These are phyloP conservation scores for Cheiracanthium punctorium DNA, from an alignment of 2,888 invertebrate species.

Conservation along the genomic window DNA sequence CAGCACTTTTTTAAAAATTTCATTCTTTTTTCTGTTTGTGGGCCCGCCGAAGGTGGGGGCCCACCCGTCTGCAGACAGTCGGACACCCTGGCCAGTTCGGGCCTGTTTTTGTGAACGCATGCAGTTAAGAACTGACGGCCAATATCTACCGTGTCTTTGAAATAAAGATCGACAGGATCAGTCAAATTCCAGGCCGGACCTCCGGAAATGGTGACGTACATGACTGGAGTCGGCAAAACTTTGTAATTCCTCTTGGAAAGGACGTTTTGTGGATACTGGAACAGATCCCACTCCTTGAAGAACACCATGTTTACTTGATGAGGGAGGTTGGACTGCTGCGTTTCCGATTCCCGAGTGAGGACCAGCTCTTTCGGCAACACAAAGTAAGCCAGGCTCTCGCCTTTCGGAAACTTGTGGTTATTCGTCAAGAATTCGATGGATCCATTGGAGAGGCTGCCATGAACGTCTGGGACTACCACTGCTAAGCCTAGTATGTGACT, in stretches of 20 bases:
- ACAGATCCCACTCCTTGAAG: conserved; percentile 48
- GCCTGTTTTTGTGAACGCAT: too few relatives aligned
- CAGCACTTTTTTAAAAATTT: too few relatives aligned
- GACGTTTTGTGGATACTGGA: conserved; percentile 31
- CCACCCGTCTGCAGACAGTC: too few relatives aligned
- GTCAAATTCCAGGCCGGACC: conserved; percentile 58
- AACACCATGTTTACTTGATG: conserved; percentile 42
- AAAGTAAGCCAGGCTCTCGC: conserved; percentile 35
- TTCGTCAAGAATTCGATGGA: conserved; percentile 19
- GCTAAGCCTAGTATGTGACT: conserved; percentile 33
- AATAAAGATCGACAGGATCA: conserved; percentile 32
- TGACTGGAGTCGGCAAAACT: conserved; percentile 29
- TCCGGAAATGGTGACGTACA: conserved; percentile 47
- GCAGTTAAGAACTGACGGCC: too few relatives aligned
- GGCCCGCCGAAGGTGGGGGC: too few relatives aligned
- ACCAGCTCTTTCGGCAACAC: conserved; percentile 40
- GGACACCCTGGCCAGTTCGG: too few relatives aligned
- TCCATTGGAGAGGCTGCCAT: background rate
- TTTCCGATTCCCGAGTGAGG: conserved; percentile 21
- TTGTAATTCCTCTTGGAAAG: conserved; percentile 28
- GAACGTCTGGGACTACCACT: background rate
- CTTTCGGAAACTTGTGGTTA: background rate
- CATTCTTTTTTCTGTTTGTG: too few relatives aligned
- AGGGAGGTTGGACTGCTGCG: background rate
- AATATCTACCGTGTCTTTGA: conserved; percentile 46